phyloP scores from a whole-genome alignment of 2,888 invertebrate species.

The Drosophila algonquin region DNA sequence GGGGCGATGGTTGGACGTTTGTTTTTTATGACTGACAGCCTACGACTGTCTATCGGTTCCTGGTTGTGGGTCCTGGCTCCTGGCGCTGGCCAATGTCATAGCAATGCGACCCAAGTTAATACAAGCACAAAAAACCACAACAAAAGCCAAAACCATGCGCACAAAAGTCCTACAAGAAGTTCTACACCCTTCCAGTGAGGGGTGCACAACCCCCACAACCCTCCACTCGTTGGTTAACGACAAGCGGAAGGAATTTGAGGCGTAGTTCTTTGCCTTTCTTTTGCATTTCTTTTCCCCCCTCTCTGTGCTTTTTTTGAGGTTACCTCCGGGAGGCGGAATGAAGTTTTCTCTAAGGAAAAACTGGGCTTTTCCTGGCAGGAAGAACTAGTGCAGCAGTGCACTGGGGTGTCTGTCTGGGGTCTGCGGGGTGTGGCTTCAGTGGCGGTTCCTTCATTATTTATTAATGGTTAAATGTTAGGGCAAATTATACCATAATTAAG shows the following conservation, averaged over 20 bases:
- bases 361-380: slow-evolving; percentile 48
- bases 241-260: slow-evolving; percentile 69
- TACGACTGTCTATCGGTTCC: slow-evolving; percentile 61
- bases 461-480: slow-evolving; percentile 52
- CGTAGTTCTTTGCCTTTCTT: slow-evolving; percentile 48
- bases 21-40: slow-evolving; percentile 74
- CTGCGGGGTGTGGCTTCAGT: not conserved
- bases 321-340: slow-evolving; percentile 56
- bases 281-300: not conserved
- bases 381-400: slow-evolving; percentile 69
- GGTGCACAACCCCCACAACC: slow-evolving; percentile 24
- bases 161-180: slow-evolving; percentile 56
- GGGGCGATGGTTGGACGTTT: slow-evolving; percentile 41
- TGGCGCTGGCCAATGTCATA: slow-evolving; percentile 75
- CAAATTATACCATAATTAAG: slow-evolving; percentile 49
- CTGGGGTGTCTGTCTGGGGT: not conserved
- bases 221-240: slow-evolving; percentile 31
- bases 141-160: slow-evolving; percentile 74
- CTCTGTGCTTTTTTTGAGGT: slow-evolving; percentile 55
- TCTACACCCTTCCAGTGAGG: slow-evolving; percentile 19
- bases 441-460: slow-evolving; percentile 40
- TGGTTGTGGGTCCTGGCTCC: slow-evolving; percentile 45
- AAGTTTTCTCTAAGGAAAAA: slow-evolving; percentile 40
- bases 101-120: slow-evolving; percentile 81
- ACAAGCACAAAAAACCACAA: slow-evolving; percentile 73